phyloP scores from a whole-genome alignment of 2,888 invertebrate species.

The Lissocephala sabroskyi region DNA sequence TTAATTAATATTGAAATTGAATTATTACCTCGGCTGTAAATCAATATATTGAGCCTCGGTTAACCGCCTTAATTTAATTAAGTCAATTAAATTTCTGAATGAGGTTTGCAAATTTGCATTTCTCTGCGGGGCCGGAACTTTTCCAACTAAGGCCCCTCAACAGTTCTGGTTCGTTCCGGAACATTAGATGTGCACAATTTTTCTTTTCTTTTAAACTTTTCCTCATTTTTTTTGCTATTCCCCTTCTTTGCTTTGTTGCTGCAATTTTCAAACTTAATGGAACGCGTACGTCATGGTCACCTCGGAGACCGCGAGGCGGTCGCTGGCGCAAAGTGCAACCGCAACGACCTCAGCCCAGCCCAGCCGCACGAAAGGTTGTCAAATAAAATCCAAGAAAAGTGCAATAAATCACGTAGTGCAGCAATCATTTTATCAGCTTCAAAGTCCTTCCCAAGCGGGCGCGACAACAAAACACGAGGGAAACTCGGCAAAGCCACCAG shows the following conservation, averaged over 20 bases:
- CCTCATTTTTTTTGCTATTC: constrained; percentile 1
- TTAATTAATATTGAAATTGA: no score
- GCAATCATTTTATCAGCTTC: constrained; percentile 39
- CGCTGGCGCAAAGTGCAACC: constrained; percentile 3
- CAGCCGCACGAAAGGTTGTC: constrained; percentile 50
- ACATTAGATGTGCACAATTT: background rate
- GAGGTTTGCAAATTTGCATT: no score
- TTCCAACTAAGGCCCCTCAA: no score
- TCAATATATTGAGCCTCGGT: no score
- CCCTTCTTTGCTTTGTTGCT: constrained; percentile 11
- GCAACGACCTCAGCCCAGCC: background rate
- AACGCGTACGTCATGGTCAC: constrained; percentile 15
- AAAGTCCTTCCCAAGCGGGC: constrained; percentile 22
- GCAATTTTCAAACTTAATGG: constrained; percentile 14
- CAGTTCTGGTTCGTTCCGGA: background rate
- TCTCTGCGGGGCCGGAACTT: no score
- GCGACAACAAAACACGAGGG: background rate
- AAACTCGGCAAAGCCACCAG: background rate
- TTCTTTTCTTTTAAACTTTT: constrained; percentile 9
- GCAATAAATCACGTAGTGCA: constrained; percentile 59
- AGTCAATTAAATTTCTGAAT: no score
- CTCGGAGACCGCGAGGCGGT: constrained; percentile 11
- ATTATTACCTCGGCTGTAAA: no score
- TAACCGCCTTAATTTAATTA: no score
- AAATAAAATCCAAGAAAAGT: constrained; percentile 56